Evolutionary conservation across 2,888 invertebrate genomes (phyloP).

Genomic region (Gandaritis pyraliata): DNA sequence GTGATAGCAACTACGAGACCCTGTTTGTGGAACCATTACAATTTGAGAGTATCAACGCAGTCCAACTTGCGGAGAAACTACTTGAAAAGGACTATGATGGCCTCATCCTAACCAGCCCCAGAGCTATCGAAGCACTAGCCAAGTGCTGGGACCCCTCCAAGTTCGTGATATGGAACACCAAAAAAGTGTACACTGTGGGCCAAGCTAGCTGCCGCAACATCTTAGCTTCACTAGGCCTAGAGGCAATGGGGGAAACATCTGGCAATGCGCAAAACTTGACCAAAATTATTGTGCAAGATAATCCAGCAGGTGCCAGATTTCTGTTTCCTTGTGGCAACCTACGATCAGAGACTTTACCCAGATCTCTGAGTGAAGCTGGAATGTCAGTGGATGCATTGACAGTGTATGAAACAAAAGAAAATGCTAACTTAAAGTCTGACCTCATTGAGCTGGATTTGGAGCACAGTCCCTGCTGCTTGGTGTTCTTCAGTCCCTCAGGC

Average conservation of each 20-base stretch:
- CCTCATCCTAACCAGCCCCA: slow-evolving; percentile 69
- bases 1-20: slow-evolving; percentile 58
- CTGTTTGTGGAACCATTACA: slow-evolving; percentile 74
- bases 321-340: slow-evolving; percentile 76
- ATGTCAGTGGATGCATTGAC: slow-evolving; percentile 63
- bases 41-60: slow-evolving; percentile 58
- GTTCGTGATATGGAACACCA: slow-evolving; percentile 66
- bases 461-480: slow-evolving; percentile 61
- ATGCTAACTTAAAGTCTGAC: slow-evolving; percentile 61
- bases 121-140: slow-evolving; percentile 70
- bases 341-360: slow-evolving; percentile 66
- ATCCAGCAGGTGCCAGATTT: slow-evolving; percentile 55
- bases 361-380: slow-evolving; percentile 50
- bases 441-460: slow-evolving; percentile 57
- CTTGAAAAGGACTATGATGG: slow-evolving; percentile 57
- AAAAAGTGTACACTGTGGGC: slow-evolving; percentile 69
- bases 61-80: slow-evolving; percentile 56
- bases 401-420: slow-evolving; percentile 76
- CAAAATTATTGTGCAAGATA: slow-evolving; percentile 62
- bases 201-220: slow-evolving; percentile 62
- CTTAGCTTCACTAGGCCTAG: slow-evolving; percentile 63
- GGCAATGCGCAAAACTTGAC: slow-evolving; percentile 72
- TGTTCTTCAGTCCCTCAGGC: slow-evolving; percentile 78
- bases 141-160: slow-evolving; percentile 71
- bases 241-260: slow-evolving; percentile 60